These are phyloP conservation scores for Tolmerus cingulatus DNA, from an alignment of 2,888 invertebrate species.

Conservation along the genomic window DNA sequence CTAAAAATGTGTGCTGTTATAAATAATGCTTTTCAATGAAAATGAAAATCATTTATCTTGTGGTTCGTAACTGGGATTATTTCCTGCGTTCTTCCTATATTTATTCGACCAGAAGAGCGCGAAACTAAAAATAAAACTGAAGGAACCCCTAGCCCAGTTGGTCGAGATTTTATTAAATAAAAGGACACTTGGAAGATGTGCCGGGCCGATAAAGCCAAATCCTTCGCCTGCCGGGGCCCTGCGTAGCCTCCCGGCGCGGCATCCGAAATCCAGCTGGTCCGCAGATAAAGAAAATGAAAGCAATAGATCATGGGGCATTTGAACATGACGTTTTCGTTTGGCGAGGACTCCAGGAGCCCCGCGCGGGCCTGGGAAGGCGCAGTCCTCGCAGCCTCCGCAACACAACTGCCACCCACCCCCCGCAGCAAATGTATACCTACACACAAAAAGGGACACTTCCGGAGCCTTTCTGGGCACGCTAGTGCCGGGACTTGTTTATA, in stretches of 20 bases:
- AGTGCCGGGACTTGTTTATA: slow-evolving; percentile 6
- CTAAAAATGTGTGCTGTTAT: not conserved
- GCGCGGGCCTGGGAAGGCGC: not conserved
- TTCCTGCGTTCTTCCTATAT: not conserved
- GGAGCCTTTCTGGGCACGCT: slow-evolving; percentile 10
- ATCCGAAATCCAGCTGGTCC: not conserved
- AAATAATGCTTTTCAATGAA: not conserved
- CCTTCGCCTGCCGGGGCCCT: not conserved
- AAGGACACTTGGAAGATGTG: not conserved
- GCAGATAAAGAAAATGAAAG: slow-evolving; percentile 41
- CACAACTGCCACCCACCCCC: not conserved
- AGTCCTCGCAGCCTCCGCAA: not conserved
- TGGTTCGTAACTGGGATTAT: not conserved
- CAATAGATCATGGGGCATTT: slow-evolving; percentile 52
- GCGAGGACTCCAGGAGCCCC: slow-evolving; percentile 46
- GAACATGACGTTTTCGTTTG: slow-evolving; percentile 51
- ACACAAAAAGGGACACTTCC: slow-evolving; percentile 24
- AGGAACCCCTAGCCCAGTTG: not conserved
- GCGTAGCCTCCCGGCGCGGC: not conserved
- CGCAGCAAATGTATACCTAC: slow-evolving; percentile 22
- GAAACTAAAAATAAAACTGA: not conserved
- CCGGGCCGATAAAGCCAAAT: not conserved
- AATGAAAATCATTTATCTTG: not conserved
- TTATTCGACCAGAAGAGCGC: not conserved
- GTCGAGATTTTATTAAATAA: not conserved